phyloP scores from a whole-genome alignment of 1,140 invertebrate species.

The Drosophila azteca region DNA sequence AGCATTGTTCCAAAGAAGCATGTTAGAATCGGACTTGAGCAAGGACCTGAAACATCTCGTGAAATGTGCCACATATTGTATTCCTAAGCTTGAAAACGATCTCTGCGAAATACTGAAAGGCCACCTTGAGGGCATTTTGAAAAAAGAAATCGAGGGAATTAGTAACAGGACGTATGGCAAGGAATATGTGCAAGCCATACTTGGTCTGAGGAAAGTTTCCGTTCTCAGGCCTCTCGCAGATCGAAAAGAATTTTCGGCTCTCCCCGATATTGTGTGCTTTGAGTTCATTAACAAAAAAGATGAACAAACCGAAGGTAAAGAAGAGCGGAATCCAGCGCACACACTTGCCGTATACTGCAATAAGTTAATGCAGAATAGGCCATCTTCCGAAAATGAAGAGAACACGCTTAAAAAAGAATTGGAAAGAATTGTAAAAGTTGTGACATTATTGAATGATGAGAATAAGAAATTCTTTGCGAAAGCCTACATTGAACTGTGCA shows the following conservation, averaged over 20 bases:
- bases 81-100: no score
- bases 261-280: background rate
- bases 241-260: slow-evolving; percentile 1
- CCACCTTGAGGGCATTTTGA: background rate
- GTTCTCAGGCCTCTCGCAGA: background rate
- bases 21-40: no score
- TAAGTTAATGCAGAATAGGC: slow-evolving; percentile 1
- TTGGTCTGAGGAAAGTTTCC: background rate
- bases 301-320: background rate
- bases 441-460: slow-evolving; percentile 4
- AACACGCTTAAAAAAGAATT: background rate
- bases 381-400: background rate
- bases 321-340: background rate
- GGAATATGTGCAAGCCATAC: slow-evolving; percentile 20
- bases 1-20: no score
- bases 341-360: slow-evolving; percentile 3
- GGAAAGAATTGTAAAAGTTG: slow-evolving; percentile 1
- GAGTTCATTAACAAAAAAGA: background rate
- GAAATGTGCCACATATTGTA: no score
- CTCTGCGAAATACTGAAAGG: no score
- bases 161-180: background rate
- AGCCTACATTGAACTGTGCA: background rate
- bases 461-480: background rate
- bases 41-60: background rate
- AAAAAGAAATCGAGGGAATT: background rate